Evolutionary conservation across 2,888 invertebrate species (phyloP).

Genomic region (Phengaris arion): DNA sequence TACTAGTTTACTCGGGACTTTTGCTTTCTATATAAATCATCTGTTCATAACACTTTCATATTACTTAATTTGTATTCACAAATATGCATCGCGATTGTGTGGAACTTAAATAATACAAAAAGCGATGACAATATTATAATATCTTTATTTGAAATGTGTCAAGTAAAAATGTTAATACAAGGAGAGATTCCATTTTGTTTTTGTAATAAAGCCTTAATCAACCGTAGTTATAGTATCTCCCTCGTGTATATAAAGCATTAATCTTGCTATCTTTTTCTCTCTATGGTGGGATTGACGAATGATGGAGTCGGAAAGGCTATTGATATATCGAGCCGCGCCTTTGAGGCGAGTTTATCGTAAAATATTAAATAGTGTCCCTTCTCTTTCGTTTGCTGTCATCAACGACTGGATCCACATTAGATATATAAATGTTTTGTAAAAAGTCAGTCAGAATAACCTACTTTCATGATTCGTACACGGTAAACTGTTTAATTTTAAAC

Average conservation of each 20-base stretch:
- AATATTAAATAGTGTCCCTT: slow-evolving; percentile 15
- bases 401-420: background rate
- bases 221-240: slow-evolving; percentile 45
- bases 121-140: background rate
- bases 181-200: slow-evolving; percentile 17
- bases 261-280: slow-evolving; percentile 62
- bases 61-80: background rate
- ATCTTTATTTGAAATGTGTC: slow-evolving; percentile 16
- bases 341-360: slow-evolving; percentile 22
- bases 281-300: slow-evolving; percentile 67
- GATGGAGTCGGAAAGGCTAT: slow-evolving; percentile 55
- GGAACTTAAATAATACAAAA: background rate
- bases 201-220: slow-evolving; percentile 28
- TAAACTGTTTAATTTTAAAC: background rate
- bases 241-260: slow-evolving; percentile 48
- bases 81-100: background rate
- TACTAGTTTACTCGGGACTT: background rate
- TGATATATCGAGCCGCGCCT: slow-evolving; percentile 32
- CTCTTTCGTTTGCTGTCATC: background rate
- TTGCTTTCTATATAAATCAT: background rate
- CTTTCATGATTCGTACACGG: background rate
- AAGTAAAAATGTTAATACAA: slow-evolving; percentile 10
- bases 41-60: background rate
- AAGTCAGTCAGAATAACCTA: background rate
- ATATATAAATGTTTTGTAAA: background rate